Evolutionary conservation across 2,113 vertebrate species (phyloP), one percentile per base, ranked within the genome.

Genomic region (Corythornis madagascariensis): DNA sequence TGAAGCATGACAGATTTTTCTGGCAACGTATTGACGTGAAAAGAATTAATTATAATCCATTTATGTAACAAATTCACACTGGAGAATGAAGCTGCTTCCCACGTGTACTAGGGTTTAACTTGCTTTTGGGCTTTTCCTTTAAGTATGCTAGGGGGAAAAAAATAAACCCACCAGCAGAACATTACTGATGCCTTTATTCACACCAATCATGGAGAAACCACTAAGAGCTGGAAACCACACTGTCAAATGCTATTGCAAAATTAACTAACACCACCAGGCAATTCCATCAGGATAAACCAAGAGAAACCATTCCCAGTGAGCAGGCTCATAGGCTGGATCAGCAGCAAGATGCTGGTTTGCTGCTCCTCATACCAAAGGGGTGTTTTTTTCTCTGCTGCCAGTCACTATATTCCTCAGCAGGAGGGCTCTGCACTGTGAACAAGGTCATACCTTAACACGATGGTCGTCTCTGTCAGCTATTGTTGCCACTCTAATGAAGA

Each of bases 401-500:
- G 31, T 11, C 33, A 26, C 12, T 1, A 1, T 3, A 5, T 1
- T 31, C 65, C 80, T 19, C 33, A 67, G 64, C 71, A 78, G n/a
- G 24, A 70, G 24, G 71, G 57, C 63, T 74, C 56, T 74, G 73
- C 38, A 14, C 64, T 18, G 16, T 15, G 16, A 16, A 89, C 67
- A 77, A 91, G 78, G 35, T 61, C 85, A 42, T 93, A 98, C 98
- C 98, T 98, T 98, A 63, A 99, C 73, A 16, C 97, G 97, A 94
- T 98, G 93, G 93, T 98, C 97, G 9, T 98, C 98, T 52, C 74
- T 97, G 53, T 98, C 97, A 8, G 93, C 85, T 19, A 99, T 85
- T 5, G 98, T 98, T 85, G 98, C 98, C 29, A 98, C 98, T 10
- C 98, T 97, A 88, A 99, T 97, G 94, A 98, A 77, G 97, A 98